phyloP scores from a whole-genome alignment of 2,113 vertebrate species.

The Malurus alboscapulatus region DNA sequence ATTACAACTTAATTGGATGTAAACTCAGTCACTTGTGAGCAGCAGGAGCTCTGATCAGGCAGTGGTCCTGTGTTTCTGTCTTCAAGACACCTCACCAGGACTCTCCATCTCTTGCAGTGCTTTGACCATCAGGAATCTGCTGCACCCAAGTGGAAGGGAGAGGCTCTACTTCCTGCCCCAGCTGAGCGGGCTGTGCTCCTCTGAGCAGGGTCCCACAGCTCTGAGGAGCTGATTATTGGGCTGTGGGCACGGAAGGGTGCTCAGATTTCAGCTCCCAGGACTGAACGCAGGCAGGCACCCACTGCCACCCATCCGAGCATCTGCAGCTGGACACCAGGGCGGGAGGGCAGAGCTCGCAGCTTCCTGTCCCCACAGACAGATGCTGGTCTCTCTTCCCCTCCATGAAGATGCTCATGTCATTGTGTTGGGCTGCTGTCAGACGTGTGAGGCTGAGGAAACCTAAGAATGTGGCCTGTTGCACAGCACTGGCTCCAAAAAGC shows the following conservation, averaged over 20 bases:
- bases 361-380: rapidly evolving
- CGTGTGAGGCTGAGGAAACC: not conserved
- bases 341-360: not conserved
- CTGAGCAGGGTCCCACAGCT: not conserved
- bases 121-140: not conserved
- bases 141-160: not conserved
- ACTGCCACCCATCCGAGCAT: not conserved
- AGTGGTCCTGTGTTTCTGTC: not conserved
- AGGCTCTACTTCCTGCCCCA: not conserved
- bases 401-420: not conserved
- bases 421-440: not conserved
- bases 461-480: not conserved
- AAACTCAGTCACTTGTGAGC: slow-evolving; percentile 35
- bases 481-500: not conserved
- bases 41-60: not conserved
- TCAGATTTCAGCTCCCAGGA: not conserved
- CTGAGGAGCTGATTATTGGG: not conserved
- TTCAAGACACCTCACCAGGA: not conserved
- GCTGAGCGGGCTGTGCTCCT: not conserved
- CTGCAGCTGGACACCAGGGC: not conserved
- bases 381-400: not conserved
- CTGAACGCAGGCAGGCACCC: not conserved
- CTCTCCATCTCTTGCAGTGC: rapidly evolving
- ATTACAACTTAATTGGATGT: slow-evolving; percentile 51
- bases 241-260: not conserved